Evolutionary conservation across 2,888 invertebrate genomes (phyloP).

Genomic region (Spodoptera picta): DNA sequence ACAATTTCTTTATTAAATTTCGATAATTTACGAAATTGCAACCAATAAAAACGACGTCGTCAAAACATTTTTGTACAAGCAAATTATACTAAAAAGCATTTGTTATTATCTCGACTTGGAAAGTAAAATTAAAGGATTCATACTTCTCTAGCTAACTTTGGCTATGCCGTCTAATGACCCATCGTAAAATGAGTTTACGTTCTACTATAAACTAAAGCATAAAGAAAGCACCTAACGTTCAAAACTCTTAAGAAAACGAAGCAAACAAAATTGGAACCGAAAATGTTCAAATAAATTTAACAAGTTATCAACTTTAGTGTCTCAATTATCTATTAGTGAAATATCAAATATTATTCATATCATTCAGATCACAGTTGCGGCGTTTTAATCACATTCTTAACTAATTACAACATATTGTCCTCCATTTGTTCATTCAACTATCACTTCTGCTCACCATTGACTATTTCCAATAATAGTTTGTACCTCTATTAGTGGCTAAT

Average conservation of each 20-base stretch:
- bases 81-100: constrained; percentile 56
- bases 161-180: constrained; percentile 85
- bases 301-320: constrained; percentile 80
- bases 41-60: constrained; percentile 55
- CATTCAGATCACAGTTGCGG: constrained; percentile 90
- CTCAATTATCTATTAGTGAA: constrained; percentile 88
- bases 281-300: constrained; percentile 71
- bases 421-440: constrained; percentile 82
- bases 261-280: constrained; percentile 65
- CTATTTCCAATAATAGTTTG: constrained; percentile 72
- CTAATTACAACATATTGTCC: constrained; percentile 88
- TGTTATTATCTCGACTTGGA: constrained; percentile 51
- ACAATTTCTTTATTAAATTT: constrained; percentile 66
- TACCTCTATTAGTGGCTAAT: constrained; percentile 72
- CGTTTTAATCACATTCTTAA: constrained; percentile 89
- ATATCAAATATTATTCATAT: constrained; percentile 89
- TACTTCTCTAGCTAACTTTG: constrained; percentile 86
- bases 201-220: constrained; percentile 77
- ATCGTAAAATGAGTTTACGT: constrained; percentile 68
- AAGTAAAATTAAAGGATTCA: constrained; percentile 75
- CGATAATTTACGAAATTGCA: constrained; percentile 71
- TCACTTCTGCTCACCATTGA: constrained; percentile 77
- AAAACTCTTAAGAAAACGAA: constrained; percentile 69
- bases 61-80: constrained; percentile 56
- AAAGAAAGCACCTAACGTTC: constrained; percentile 83